Evolutionary conservation across 2,888 invertebrate genomes (phyloP), one percentile per base, ranked within the genome.

Genomic region (Rhamphomyia laevipes): DNA sequence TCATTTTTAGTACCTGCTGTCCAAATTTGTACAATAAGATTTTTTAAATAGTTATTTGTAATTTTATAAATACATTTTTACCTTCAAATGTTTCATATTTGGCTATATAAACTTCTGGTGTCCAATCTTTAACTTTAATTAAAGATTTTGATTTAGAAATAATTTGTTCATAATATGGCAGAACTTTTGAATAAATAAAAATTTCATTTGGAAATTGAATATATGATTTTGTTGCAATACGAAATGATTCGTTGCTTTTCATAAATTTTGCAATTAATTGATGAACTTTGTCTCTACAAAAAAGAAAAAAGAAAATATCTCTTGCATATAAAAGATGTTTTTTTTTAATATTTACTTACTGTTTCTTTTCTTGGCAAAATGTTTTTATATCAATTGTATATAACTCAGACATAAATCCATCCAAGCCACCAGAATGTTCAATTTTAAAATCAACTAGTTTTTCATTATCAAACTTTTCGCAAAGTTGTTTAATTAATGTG

Each of bases 331-430:
- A 17, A 40, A 4, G 17, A 38, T 40, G 15, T 3, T 37, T 6
- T 37, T 37, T 37, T 9, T 15, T 15, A 37, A 15, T 35, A n/a
- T 35, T 37, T 16, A 40, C 40, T 16, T 40, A 40, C 40, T 40
- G 11, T 18, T 40, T 18, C 6, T 11, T 51, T 47, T 17, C 3
- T 35, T 15, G 16, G 41, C 50, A 23, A 7, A 37, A 3, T 31
- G 42, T 35, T 40, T 51, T 53, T 3, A 56, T 41, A 12, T 47
- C 46, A 6, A 55, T 21, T 2, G 51, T 45, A 53, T 65, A 68
- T 5, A 68, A 49, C 2, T 60, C 59, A 1, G 69, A 68, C 69
- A 68, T 68, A 47, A 68, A 68, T 1, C 68, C 68, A 53, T 68
- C 67, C 12, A 68, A 50, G 0, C 66, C 64, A n/a, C 51, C 58